phyloP scores from a whole-genome alignment of 2,888 invertebrate species.

The Resseliella maxima region DNA sequence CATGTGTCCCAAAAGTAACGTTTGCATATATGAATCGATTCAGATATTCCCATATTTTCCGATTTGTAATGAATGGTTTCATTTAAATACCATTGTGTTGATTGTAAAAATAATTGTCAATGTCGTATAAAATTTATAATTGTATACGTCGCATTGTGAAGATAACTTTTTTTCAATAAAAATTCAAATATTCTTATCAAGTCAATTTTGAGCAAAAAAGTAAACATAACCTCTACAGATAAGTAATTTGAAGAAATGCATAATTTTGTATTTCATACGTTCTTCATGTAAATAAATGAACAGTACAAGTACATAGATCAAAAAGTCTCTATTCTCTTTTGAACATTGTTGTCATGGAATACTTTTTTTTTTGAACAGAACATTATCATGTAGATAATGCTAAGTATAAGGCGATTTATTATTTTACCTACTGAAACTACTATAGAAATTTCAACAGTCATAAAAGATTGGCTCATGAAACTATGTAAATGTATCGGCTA shows the following conservation, averaged over 20 bases:
- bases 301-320: not conserved
- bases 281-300: not conserved
- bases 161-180: not conserved
- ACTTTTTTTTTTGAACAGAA: not conserved
- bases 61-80: too few species aligned
- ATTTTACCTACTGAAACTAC: not conserved
- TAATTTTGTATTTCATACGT: not conserved
- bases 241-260: not conserved
- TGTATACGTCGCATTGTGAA: too few species aligned
- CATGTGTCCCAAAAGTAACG: too few species aligned
- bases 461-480: not conserved
- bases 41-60: too few species aligned
- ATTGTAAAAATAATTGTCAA: too few species aligned
- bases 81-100: too few species aligned
- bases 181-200: not conserved
- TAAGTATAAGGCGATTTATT: not conserved
- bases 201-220: not conserved
- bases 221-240: not conserved
- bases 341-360: not conserved
- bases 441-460: not conserved
- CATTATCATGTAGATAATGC: not conserved
- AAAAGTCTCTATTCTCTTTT: not conserved
- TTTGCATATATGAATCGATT: too few species aligned
- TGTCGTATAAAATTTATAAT: too few species aligned
- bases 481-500: constrained; percentile 30